A percentile compares a stretch with the other conserved stretches of the same genome.
Evolutionary conservation across 2,888 invertebrate species (phyloP).

Genomic region (Euzetes globulus): DNA sequence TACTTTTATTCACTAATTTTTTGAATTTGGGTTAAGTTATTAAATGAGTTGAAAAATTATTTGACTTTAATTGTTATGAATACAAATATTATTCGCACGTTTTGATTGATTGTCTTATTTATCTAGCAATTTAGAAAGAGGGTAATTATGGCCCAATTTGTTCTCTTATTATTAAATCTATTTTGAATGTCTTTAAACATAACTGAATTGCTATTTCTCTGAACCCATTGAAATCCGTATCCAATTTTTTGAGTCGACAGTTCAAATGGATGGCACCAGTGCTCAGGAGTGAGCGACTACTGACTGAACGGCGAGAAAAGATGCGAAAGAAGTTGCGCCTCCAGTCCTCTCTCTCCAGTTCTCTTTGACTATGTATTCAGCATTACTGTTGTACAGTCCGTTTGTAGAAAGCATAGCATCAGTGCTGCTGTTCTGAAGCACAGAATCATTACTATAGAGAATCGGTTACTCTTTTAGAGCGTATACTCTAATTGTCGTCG

Average conservation of each 20-base stretch:
- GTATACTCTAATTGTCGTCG: not conserved
- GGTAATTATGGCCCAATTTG: not conserved
- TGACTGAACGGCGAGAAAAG: constrained; percentile 3
- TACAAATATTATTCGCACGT: not conserved
- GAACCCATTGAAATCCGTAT: not conserved
- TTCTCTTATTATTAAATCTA: too few relatives aligned
- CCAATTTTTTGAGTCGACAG: not conserved
- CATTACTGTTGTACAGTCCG: not conserved
- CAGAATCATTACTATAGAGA: not conserved
- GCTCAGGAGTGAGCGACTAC: not conserved
- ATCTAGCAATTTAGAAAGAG: not conserved
- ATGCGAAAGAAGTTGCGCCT: constrained; percentile 30
- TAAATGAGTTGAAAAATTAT: not conserved
- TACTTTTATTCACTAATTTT: not conserved
- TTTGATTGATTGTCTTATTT: constrained; percentile 3
- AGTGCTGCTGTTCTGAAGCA: not conserved
- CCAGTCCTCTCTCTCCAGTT: constrained; percentile 7
- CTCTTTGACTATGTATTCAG: not conserved
- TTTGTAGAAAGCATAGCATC: not conserved
- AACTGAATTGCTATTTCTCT: not conserved
- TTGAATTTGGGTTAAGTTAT: not conserved
- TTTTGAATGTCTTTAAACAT: not conserved
- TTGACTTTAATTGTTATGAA: not conserved
- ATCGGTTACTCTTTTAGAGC: not conserved
- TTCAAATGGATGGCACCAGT: constrained; percentile 23